phyloP scores from a whole-genome alignment of 1,140 invertebrate species.

The Saccostrea echinata region DNA sequence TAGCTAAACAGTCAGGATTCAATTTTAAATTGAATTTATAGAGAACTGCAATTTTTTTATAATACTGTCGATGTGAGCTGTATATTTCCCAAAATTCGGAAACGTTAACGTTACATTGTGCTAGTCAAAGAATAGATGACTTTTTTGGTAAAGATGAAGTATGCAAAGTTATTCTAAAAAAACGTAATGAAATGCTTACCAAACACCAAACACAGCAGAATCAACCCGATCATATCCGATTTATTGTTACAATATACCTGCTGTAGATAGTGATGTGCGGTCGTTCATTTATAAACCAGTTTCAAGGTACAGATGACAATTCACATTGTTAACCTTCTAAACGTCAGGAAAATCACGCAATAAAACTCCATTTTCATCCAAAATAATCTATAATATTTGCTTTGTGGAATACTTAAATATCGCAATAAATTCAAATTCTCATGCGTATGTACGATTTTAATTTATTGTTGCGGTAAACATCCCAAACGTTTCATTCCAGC shows the following conservation, averaged over 20 bases:
- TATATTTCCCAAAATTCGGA: too few species aligned
- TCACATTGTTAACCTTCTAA: constrained; percentile 1
- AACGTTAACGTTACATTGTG: too few species aligned
- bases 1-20: too few species aligned
- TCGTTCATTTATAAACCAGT: background rate
- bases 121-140: too few species aligned
- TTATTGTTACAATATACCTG: background rate
- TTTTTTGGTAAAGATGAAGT: too few species aligned
- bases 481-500: too few species aligned
- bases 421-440: background rate
- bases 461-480: too few species aligned
- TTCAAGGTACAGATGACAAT: background rate
- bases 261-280: background rate
- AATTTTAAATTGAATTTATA: too few species aligned
- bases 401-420: background rate
- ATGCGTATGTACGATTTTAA: background rate
- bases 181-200: background rate
- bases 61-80: too few species aligned
- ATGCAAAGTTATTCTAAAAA: too few species aligned
- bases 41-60: too few species aligned
- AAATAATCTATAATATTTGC: background rate
- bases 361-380: background rate
- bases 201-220: background rate
- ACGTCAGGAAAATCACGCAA: background rate
- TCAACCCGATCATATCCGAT: background rate